Evolutionary conservation across 92 coral and sea anemone species (phyloP), one percentile per base, ranked within the genome.

Genomic region (Virgularia gustaviana): DNA sequence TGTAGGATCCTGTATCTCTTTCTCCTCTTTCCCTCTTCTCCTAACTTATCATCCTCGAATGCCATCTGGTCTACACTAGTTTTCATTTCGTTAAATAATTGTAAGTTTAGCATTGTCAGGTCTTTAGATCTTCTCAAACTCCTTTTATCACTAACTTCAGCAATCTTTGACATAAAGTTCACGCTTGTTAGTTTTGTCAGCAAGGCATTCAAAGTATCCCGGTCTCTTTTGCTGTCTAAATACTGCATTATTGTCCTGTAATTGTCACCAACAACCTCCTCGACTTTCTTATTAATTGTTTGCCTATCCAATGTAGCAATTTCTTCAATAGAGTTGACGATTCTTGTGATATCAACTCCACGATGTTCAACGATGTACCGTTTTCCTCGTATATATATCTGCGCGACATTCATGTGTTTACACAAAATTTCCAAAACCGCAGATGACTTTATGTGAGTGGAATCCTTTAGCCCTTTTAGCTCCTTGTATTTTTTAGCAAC

Each of bases 381-480:
- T 47, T 2, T 10, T 2, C 16, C 55, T 2, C 22, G 2, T 16
- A 47, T n/a, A n/a, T n/a, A n/a, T n/a, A n/a, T n/a, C n/a, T n/a
- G 49, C 1, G 81, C 79, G 6, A 78, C 55, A 4, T 71, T 78
- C 0, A 70, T 85, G 23, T 81, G 55, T 58, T 81, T 77, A 3
- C 86, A 84, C 33, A 76, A 83, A 15, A 73, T 76, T 49, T 85
- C 89, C 1, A 81, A 19, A 23, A 83, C 83, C 19, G 83, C 86
- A 0, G 62, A 77, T 4, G 57, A 60, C 23, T 74, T 35, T 32
- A 55, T 57, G n/a, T n/a, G n/a, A n/a, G n/a, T n/a, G n/a, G n/a
- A n/a, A n/a, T n/a, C n/a, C n/a, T n/a, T n/a, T n/a, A 38, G 76
- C 57, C 7, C 75, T 16, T 22, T 65, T 78, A 29, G 57, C 78